Base-by-base conservation (phyloP, 2,797 vertebrate genomes). In the Melanotaenia trifasciata region DNA sequence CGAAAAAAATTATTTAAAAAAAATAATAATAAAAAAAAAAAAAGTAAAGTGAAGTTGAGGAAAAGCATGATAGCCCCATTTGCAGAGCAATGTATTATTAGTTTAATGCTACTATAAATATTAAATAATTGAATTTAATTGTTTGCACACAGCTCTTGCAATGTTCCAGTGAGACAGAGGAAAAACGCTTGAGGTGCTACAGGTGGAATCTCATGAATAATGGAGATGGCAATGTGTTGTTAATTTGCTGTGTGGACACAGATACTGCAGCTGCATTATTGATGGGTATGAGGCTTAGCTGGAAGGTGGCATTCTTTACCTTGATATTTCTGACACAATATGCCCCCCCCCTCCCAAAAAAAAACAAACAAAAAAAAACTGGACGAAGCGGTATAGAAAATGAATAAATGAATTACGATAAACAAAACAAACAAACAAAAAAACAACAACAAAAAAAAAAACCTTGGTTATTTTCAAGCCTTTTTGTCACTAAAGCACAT, bases 221-320 rank as follows among this genome's bases (percentile, higher is more conserved):
- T 93, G 88, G 50, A 93, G 70, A 8, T 14, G 50, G 57, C 63
- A 73, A 76, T 84, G 87, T 91, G 90, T 91, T 89, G 84, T 88
- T 84, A 47, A 90, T 94, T 93, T 94, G 84, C 90, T 91, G 82
- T 87, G 83, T 70, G 84, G 89, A 92, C 89, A 92, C 70, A 70
- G 90, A 94, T 90, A 91, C 85, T 79, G 81, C 36, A 54, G 58
- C 78, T 94, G 91, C 87, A 94, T 94, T 90, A 93, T 94, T 93
- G 78, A 94, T 93, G 73, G 57, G 67, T 56, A 81, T 30, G 30
- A 74, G 85, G 64, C 84, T 78, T 68, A 79, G 82, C 77, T 74
- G 66, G 64, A 70, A 84, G 82, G 65, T 80, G 62, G 67, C 74
- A 51, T 80, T 89, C 74, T 86, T 86, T 79, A 76, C 64, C 75